Evolutionary conservation across 2,888 invertebrate species (phyloP).

Genomic region (Harpalus rufipes): DNA sequence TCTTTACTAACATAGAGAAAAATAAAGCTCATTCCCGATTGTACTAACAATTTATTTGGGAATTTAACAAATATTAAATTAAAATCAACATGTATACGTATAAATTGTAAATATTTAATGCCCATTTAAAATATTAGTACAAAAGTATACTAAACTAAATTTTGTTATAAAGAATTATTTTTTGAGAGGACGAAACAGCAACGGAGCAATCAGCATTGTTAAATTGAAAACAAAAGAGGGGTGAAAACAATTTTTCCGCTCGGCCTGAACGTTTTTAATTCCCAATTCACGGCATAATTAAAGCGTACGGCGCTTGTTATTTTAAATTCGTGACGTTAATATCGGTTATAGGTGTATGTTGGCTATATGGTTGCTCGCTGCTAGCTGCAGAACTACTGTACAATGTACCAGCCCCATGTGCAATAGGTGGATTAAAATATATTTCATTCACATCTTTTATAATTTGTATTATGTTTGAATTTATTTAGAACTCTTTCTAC

Average conservation of each 20-base stretch:
- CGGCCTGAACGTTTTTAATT: conserved; percentile 53
- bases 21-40: too few species aligned
- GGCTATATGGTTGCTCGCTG: conserved; percentile 26
- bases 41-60: too few species aligned
- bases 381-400: conserved; percentile 27
- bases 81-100: too few species aligned
- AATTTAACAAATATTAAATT: too few species aligned
- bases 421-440: neutral
- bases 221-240: conserved; percentile 14
- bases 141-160: neutral
- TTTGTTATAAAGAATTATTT: neutral
- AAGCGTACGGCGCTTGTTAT: conserved; percentile 49
- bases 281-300: conserved; percentile 58
- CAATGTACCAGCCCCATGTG: neutral
- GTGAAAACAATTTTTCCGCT: conserved; percentile 50
- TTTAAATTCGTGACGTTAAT: conserved; percentile 54
- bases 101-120: too few species aligned
- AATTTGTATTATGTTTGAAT: too few species aligned
- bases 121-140: too few species aligned
- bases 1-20: too few species aligned
- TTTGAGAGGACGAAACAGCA: neutral
- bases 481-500: neutral
- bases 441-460: neutral
- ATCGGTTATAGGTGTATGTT: conserved; percentile 23
- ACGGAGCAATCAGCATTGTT: neutral